phyloP scores from a whole-genome alignment of 2,113 vertebrate genomes.

The Alectura lathami region DNA sequence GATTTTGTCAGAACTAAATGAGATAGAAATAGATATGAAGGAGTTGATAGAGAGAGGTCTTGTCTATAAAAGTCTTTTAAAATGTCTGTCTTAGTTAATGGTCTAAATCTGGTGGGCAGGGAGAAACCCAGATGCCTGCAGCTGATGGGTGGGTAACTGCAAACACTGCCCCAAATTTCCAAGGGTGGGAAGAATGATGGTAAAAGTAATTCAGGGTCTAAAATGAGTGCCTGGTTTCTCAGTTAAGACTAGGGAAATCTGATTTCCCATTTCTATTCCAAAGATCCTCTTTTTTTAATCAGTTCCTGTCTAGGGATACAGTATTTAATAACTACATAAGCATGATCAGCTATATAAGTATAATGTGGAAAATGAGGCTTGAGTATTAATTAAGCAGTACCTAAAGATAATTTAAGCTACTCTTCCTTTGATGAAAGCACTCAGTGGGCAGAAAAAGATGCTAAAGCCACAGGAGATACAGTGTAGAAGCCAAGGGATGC shows the following conservation, averaged over 20 bases:
- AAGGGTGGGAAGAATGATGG: neutral
- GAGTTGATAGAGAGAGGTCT: neutral
- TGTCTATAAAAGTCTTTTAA: neutral
- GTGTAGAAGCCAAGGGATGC: neutral
- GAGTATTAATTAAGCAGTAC: neutral
- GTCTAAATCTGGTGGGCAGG: neutral
- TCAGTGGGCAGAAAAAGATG: neutral
- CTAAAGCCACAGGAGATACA: neutral
- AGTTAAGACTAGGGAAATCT: neutral
- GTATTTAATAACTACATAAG: neutral
- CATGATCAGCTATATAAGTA: neutral
- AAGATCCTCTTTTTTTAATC: neutral
- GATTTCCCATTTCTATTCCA: neutral
- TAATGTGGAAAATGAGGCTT: neutral
- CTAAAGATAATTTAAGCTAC: neutral
- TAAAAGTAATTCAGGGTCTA: neutral
- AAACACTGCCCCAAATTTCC: neutral
- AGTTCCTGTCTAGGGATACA: neutral
- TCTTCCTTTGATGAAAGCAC: neutral
- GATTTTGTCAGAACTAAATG: neutral
- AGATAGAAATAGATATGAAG: neutral
- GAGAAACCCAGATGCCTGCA: neutral
- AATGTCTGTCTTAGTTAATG: neutral
- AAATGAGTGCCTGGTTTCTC: neutral
- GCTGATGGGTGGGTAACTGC: neutral